Percentiles rank a stretch among this genome's conserved stretches.
These are phyloP conservation scores for Karalla daura DNA, from an alignment of 2,797 vertebrate species.

Conservation along the genomic window DNA sequence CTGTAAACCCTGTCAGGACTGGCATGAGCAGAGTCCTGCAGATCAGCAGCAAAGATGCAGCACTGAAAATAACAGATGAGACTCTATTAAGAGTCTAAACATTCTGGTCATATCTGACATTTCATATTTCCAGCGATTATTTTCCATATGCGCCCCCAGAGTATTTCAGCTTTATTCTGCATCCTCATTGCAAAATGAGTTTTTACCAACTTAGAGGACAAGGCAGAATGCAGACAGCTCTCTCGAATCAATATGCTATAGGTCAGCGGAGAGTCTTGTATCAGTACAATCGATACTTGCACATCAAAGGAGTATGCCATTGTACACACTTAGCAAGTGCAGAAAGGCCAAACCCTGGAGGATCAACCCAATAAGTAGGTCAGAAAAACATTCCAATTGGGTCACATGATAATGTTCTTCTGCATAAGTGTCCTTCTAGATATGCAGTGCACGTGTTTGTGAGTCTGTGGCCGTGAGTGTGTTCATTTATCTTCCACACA, in stretches of 20 bases:
- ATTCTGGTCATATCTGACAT: slow-evolving; percentile 11
- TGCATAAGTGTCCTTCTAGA: slow-evolving; percentile 46
- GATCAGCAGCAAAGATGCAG: slow-evolving; percentile 15
- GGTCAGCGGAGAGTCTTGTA: slow-evolving; percentile 81
- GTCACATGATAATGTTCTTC: slow-evolving; percentile 77
- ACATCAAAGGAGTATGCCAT: slow-evolving; percentile 79
- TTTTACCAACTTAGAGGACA: slow-evolving; percentile 66
- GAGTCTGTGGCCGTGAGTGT: not conserved
- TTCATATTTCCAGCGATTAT: slow-evolving; percentile 31
- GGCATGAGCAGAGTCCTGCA: slow-evolving; percentile 36
- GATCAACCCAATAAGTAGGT: slow-evolving; percentile 78
- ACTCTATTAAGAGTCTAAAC: slow-evolving; percentile 28
- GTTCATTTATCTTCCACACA: slow-evolving; percentile 29
- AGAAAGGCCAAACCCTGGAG: slow-evolving; percentile 76
- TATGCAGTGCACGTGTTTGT: slow-evolving; percentile 26
- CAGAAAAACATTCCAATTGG: slow-evolving; percentile 79
- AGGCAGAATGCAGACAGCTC: slow-evolving; percentile 61
- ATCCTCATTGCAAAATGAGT: slow-evolving; percentile 62
- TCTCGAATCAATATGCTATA: slow-evolving; percentile 78
- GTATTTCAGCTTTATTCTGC: slow-evolving; percentile 21
- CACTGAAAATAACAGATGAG: slow-evolving; percentile 24
- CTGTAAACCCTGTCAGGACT: slow-evolving; percentile 54
- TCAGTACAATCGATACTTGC: slow-evolving; percentile 77
- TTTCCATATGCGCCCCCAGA: slow-evolving; percentile 29
- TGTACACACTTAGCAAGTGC: slow-evolving; percentile 78